Evolutionary conservation across 2,113 vertebrate genomes (phyloP), one percentile per base, ranked within the genome.

Genomic region (Talpa occidentalis): DNA sequence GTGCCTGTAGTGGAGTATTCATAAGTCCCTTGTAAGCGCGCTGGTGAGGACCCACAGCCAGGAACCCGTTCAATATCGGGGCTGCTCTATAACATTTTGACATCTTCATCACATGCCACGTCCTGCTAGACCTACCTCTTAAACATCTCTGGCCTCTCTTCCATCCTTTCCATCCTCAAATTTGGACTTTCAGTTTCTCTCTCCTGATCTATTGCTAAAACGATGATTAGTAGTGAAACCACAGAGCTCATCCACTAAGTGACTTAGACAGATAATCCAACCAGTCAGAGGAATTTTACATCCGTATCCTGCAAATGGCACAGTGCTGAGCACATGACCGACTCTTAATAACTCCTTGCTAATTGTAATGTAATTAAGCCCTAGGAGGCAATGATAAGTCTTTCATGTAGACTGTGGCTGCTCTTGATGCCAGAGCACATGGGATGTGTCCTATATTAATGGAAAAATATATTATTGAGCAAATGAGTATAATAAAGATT

Each of bases 241-340:
- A 22, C 19, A 30, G 35, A 70, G 10, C 19, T 74, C 59, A 66
- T 19, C 30, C 70, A 30, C 28, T 64, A 76, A 91, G 52, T 52
- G 69, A 93, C 77, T 95, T 26, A 76, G 76, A 66, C 21, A 67
- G 60, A 76, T 47, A 91, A 94, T 76, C 84, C 73, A 84, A 67
- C 28, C 60, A 87, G 37, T 89, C 54, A 47, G 59, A 82, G 76
- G 60, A 82, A 82, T 74, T 93, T 89, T 60, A 60, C 30, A 17
- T 60, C 35, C 9, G 22, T 54, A 72, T 56, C n/a, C 70, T 44
- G 64, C 49, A 32, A 87, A n/a, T 22, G 76, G 62, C n/a, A 21
- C 2, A 17, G 77, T 54, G 26, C 70, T 83, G 47, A 40, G 56
- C 35, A 32, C 37, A 14, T 35, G 73, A 47, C 19, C 84, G 80